Evolutionary conservation across 2,797 vertebrate genomes (phyloP).

Genomic region (Pangasius macronema): DNA sequence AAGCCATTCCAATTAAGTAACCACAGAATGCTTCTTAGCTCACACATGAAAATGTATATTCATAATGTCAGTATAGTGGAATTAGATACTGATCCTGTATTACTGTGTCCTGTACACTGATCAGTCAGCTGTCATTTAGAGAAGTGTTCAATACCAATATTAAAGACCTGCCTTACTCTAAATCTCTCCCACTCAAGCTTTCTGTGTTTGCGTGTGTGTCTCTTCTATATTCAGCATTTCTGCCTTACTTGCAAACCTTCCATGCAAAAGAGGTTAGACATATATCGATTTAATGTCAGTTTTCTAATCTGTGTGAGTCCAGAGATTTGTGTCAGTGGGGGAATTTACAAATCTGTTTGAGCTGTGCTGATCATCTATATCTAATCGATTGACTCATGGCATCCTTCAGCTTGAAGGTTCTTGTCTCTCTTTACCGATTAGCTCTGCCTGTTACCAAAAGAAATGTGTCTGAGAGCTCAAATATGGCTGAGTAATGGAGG

Average conservation of each 20-base stretch:
- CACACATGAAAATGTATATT: conserved; percentile 18
- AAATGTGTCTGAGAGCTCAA: conserved; percentile 29
- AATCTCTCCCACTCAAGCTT: conserved; percentile 4
- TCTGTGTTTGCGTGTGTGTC: not conserved
- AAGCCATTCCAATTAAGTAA: not conserved
- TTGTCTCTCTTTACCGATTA: conserved; percentile 41
- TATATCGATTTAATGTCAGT: conserved; percentile 42
- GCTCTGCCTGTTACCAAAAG: conserved; percentile 41
- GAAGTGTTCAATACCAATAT: not conserved
- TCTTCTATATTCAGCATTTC: not conserved
- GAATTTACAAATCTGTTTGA: conserved; percentile 41
- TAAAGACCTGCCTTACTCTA: not conserved
- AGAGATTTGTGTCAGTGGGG: conserved; percentile 6
- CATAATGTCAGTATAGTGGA: conserved; percentile 1
- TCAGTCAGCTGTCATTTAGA: conserved; percentile 23
- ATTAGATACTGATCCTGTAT: conserved; percentile 20
- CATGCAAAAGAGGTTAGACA: conserved; percentile 34
- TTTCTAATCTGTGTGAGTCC: conserved; percentile 25
- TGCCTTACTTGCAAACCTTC: conserved; percentile 3
- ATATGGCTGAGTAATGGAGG: conserved; percentile 44
- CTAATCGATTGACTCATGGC: conserved; percentile 39
- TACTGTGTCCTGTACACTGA: not conserved
- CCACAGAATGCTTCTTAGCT: not conserved
- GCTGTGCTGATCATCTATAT: conserved; percentile 34
- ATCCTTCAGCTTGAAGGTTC: conserved; percentile 38